Evolutionary conservation across 2,888 invertebrate genomes (phyloP), one percentile per base, ranked within the genome.

Genomic region (Brassicogethes aeneus): DNA sequence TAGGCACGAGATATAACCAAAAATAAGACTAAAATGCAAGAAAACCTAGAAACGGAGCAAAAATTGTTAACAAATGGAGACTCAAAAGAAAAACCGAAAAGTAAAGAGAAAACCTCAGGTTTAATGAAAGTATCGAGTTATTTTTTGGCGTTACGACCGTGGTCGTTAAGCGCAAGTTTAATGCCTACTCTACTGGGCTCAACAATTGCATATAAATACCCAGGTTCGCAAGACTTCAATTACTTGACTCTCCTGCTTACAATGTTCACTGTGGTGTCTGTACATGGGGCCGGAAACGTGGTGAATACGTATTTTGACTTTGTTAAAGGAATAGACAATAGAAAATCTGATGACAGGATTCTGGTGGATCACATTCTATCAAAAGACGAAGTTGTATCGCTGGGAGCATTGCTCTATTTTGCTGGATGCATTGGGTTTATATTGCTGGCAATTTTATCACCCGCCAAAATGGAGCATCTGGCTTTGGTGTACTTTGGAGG

Each of bases 301-400:
- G 94, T 96, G 15, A 95, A 95, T 67, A 95, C 95, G 0, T 95
- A 94, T 66, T 95, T 86, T 65, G 95, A 96, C 68, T 96, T 87
- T 63, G 81, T 89, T 17, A 90, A 90, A 71, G 95, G 95, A 46
- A 92, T 95, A 41, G 95, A 96, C 66, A 88, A 86, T 63, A 77
- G 87, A 47, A 91, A 88, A 70, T 90, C 92, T 52, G 94, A 95
- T 62, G 95, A 95, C 63, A 77, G 94, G 60, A 94, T 91, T 52
- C 72, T 95, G 40, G 94, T 95, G n/a, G 95, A 95, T 70, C 86
- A 90, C 54, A 82, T 93, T 55, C 72, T 95, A 39, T 77, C 82
- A 1, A 83, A 85, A 55, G 83, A 85, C 63, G 79, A 80, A 74
- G 83, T 95, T 33, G 62, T 62, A 16, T 85, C 89, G 2, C 70